Evolutionary conservation across 1,140 invertebrate genomes (phyloP).

Genomic region (Stegodyphus dumicola): DNA sequence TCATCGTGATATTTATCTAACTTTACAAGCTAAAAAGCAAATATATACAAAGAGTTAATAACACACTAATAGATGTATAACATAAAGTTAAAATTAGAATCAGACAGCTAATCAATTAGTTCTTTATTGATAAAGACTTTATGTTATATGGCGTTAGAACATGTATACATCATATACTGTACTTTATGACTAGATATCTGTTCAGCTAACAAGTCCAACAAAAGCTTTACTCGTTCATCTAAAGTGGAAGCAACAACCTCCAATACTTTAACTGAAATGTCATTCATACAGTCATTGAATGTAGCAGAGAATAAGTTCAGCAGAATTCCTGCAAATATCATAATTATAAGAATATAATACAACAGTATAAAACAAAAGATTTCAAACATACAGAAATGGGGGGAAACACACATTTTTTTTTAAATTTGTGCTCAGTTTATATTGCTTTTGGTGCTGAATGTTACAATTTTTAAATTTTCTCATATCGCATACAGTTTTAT

Average conservation of each 20-base stretch:
- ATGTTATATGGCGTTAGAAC: neutral
- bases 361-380: no score
- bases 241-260: slow-evolving; percentile 8
- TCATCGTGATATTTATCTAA: slow-evolving; percentile 19
- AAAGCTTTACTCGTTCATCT: neutral
- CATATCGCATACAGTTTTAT: no score
- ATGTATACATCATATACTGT: neutral
- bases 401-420: no score
- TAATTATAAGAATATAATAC: no score
- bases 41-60: no score
- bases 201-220: slow-evolving; percentile 13
- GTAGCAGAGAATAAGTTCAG: slow-evolving; percentile 41
- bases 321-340: slow-evolving; percentile 39
- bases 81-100: neutral
- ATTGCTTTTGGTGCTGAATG: no score
- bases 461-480: no score
- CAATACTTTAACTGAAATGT: slow-evolving; percentile 20
- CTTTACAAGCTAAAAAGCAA: neutral
- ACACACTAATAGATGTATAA: no score
- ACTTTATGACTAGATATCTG: slow-evolving; percentile 35
- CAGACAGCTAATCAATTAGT: neutral
- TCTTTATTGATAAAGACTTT: neutral
- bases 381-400: no score
- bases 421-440: no score
- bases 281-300: slow-evolving; percentile 12